phyloP scores from a whole-genome alignment of 2,888 invertebrate species.

The Pegoplata infirma region DNA sequence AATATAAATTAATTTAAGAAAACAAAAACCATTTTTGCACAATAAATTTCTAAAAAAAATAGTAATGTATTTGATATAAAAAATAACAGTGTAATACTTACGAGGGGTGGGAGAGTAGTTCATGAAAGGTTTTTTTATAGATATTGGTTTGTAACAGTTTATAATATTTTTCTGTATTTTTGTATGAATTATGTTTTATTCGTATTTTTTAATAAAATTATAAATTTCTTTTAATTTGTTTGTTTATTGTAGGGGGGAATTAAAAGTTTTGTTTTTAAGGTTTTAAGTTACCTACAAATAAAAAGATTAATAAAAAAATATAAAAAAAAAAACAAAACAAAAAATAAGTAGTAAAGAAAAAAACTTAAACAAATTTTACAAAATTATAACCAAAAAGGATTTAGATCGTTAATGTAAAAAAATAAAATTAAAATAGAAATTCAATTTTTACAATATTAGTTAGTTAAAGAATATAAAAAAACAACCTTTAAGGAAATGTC shows the following conservation, averaged over 20 bases:
- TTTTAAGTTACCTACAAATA: slow-evolving; percentile 78
- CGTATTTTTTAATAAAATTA: slow-evolving; percentile 45
- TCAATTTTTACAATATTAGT: slow-evolving; percentile 39
- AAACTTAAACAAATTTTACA: slow-evolving; percentile 49
- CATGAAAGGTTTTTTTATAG: slow-evolving; percentile 61
- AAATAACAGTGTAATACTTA: slow-evolving; percentile 53
- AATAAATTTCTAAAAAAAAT: not conserved
- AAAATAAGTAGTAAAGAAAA: slow-evolving; percentile 35
- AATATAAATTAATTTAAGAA: not conserved
- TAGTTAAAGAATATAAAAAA: not conserved
- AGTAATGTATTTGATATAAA: not conserved
- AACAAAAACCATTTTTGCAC: not conserved
- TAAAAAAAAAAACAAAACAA: slow-evolving; percentile 66
- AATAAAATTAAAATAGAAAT: slow-evolving; percentile 11
- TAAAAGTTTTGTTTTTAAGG: slow-evolving; percentile 64
- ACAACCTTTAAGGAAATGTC: not conserved
- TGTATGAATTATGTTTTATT: slow-evolving; percentile 58
- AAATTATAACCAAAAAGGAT: slow-evolving; percentile 46
- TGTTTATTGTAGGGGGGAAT: slow-evolving; percentile 63
- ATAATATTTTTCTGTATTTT: slow-evolving; percentile 57
- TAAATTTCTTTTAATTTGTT: slow-evolving; percentile 63
- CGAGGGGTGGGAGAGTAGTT: slow-evolving; percentile 60
- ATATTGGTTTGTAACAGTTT: slow-evolving; percentile 57
- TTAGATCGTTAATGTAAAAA: slow-evolving; percentile 33
- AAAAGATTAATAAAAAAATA: slow-evolving; percentile 76